Base-by-base conservation (phyloP, 2,888 invertebrate genomes). In the Drosophila anomelani region DNA sequence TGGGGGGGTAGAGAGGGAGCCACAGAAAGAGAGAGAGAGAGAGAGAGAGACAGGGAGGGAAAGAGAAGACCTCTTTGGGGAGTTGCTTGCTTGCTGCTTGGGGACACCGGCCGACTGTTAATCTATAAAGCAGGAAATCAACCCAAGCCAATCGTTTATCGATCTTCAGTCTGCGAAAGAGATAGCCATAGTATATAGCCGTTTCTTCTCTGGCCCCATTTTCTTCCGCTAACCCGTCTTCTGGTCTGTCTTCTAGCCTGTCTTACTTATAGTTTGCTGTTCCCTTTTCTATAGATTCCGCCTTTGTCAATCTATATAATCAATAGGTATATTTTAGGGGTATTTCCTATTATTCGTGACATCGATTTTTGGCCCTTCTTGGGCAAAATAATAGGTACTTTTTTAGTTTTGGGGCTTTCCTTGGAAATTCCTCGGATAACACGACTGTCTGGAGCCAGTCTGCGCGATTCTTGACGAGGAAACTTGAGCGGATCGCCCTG, bases 101-200 rank as follows among this genome's bases (percentile, higher is more conserved):
- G 26, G 32, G 26, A 77, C 73, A 66, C 73, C 57, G 44, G 6
- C 10, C 39, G 77, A 73, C 74, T 76, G 43, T 64, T 66, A 77
- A 72, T 73, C 58, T 44, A 46, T 17, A 43, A 54, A 54, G 55
- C 66, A 76, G 74, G 75, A 75, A 78, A 78, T 64, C 56, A 12
- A 32, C 29, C 17, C 13, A 36, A 39, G 59, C 59, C 67, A 67
- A 67, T 67, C 71, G 71, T 58, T 36, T 47, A 68, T 68, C 72
- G 71, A 71, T 59, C 60, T 36, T 15, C 9, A 17, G 39, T 7
- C n/a, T 20, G 63, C 12, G 20, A 34, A 23, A 8, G 63, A 39
- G 62, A 61, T 9, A 26, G 43, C 13, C 4, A 51, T 51, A 41
- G 17, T 17, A 41, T 13, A 9, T 10, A 32, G 9, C 9, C 8